Percentiles rank a stretch among this genome's conserved stretches.
phyloP scores from a whole-genome alignment of 2,113 vertebrate genomes.

The Lynx canadensis region DNA sequence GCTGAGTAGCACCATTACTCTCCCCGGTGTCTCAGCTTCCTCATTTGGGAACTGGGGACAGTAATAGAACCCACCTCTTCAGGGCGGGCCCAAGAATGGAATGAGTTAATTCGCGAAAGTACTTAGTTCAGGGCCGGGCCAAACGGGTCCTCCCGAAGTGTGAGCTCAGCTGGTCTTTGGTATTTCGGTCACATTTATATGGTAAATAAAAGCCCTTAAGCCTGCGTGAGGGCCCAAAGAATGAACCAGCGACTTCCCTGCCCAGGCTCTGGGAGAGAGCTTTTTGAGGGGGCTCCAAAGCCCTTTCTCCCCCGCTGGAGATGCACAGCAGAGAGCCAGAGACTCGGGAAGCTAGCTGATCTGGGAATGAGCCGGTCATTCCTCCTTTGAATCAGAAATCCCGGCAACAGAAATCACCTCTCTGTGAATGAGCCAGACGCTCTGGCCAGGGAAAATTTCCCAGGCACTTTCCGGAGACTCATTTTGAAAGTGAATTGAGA shows the following conservation, averaged over 20 bases:
- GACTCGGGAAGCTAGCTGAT: not conserved
- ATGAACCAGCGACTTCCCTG: not conserved
- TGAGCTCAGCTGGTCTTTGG: not conserved
- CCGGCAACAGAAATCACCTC: not conserved
- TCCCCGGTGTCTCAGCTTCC: not conserved
- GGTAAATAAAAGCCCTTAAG: not conserved
- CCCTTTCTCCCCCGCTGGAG: not conserved
- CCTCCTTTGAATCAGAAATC: not conserved
- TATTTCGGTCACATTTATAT: not conserved
- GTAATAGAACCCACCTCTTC: not conserved
- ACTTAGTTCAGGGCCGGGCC: not conserved
- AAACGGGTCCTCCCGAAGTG: not conserved
- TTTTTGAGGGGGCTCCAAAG: not conserved
- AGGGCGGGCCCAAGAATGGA: not conserved
- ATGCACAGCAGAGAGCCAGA: not conserved
- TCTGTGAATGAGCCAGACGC: slow-evolving; percentile 6
- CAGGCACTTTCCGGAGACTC: slow-evolving; percentile 41
- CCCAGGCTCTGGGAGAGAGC: not conserved
- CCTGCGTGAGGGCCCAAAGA: not conserved
- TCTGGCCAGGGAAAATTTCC: not conserved
- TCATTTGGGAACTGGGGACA: not conserved
- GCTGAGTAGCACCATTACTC: not conserved
- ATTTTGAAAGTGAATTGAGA: slow-evolving; percentile 62
- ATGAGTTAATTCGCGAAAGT: not conserved
- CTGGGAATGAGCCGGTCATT: rapidly evolving